Evolutionary conservation across 2,113 vertebrate genomes (phyloP), one percentile per base, ranked within the genome.

Genomic region (Lepus timidus): DNA sequence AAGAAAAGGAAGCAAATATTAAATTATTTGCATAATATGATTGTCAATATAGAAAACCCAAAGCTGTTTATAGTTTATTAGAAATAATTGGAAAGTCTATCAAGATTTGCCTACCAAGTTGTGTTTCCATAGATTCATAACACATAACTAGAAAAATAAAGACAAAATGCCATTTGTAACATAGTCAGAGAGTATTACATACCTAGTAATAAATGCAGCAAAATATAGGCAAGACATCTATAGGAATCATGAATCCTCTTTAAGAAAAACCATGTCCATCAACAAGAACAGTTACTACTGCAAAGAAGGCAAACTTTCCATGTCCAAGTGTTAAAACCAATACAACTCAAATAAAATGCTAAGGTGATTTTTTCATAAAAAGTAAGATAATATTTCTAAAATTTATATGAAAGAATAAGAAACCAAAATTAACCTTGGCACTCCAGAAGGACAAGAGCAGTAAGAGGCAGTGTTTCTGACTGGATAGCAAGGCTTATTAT

Each of bases 111-210:
- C 68, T 71, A 70, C 16, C 33, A 5, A 79, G 61, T 75, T 89
- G 55, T 29, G 82, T 76, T 95, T 90, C 33, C 82, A 44, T 86
- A 95, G 92, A 82, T 1, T 36, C 31, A 90, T 25, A 74, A 20
- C 44, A 95, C 76, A 82, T 51, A 96, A 90, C 39, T 71, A 17
- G 71, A 86, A 90, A 65, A 64, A 76, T 88, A 85, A 84, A 88
- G 74, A 86, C 55, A 76, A 90, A 27, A 51, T 75, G 62, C 16
- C 29, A 61, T 67, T 84, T 79, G 25, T 39, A 61, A 11, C 67
- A 25, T 90, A 22, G 27, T 61, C 44, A 93, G 52, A 95, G 25
- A 86, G 44, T 39, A 95, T 55, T 80, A 82, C 20, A 23, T 36
- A 33, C 44, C 51, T 78, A 83, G 52, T 49, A 93, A 82, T 85